Evolutionary conservation across 1,140 invertebrate genomes (phyloP), one percentile per base, ranked within the genome.

Genomic region (Manduca sexta): DNA sequence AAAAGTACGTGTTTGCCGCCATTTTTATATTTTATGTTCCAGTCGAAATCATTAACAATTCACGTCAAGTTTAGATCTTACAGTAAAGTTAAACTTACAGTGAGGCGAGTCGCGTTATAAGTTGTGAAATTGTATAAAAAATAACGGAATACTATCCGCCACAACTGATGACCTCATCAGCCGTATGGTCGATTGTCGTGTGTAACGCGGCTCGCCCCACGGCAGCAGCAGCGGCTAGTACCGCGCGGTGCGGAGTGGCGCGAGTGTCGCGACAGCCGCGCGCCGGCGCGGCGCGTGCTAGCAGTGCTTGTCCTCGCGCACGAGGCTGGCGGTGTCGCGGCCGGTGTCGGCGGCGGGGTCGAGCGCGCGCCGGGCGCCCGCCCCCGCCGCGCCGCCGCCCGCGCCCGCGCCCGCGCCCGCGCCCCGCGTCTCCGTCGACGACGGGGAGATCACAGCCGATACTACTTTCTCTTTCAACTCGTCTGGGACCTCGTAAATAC

Each of bases 271-370:
- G n/a, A n/a, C n/a, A n/a, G n/a, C n/a, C n/a, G n/a, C n/a, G n/a
- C n/a, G n/a, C n/a, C 18, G 45, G 49, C 30, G 33, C 8, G 2
- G 53, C 38, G 35, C 17, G 45, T 45, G 77, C 80, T 83, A 81
- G 81, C 80, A 84, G 60, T 75, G 62, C 55, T 82, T 78, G 82
- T 96, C 95, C 86, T 97, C 95, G 74, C 93, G 92, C 41, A 97
- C 95, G 49, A 98, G 89, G 72, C 93, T 92, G 75, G 94, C 93
- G 1, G 95, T 97, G 79, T 97, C 96, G 85, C 95, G 95, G 70
- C 95, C 95, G n/a, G 94, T 94, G 71, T 97, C 95, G 16, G 91
- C 88, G 6, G 90, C 88, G 1, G 95, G 94, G 80, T 96, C 94
- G 26, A 97, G 88, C 74, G 97, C 79, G 29, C 81, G 72, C 63